Conservation (phyloP, 2,888 invertebrate species). For the Ornithoptera alexandrae region DNA sequence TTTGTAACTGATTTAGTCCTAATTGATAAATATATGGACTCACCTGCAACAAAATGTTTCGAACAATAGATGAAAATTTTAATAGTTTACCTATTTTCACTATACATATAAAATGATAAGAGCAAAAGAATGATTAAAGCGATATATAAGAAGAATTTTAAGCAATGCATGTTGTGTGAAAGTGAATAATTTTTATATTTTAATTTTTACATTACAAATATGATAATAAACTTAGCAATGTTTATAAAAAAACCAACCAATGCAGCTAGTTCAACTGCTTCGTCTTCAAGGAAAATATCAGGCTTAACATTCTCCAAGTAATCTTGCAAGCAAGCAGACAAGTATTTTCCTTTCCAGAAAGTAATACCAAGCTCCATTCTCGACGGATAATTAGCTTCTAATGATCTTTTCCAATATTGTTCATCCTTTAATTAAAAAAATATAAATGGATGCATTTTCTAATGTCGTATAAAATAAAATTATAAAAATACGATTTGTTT, state of each 20-base stretch:
- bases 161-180: no score
- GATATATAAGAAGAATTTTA: no score
- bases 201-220: no score
- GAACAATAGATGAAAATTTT: no score
- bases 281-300: constrained; percentile 66
- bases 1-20: constrained; percentile 74
- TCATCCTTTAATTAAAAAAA: constrained; percentile 64
- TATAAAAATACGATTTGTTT: no score
- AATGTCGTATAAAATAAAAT: no score
- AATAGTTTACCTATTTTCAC: no score
- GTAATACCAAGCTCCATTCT: constrained; percentile 61
- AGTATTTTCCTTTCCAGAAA: constrained; percentile 82
- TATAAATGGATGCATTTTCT: no score
- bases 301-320: constrained; percentile 68
- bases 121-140: no score
- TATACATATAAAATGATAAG: no score
- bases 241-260: constrained; percentile 46
- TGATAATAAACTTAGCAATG: no score
- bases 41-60: constrained; percentile 47
- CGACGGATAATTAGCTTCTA: constrained; percentile 60
- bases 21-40: constrained; percentile 76
- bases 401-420: constrained; percentile 82
- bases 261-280: constrained; percentile 59
- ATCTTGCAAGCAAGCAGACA: constrained; percentile 68
- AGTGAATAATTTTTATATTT: no score